These are phyloP conservation scores for Amitus sp. DNA, from an alignment of 2,888 invertebrate genomes.

Conservation along the genomic window DNA sequence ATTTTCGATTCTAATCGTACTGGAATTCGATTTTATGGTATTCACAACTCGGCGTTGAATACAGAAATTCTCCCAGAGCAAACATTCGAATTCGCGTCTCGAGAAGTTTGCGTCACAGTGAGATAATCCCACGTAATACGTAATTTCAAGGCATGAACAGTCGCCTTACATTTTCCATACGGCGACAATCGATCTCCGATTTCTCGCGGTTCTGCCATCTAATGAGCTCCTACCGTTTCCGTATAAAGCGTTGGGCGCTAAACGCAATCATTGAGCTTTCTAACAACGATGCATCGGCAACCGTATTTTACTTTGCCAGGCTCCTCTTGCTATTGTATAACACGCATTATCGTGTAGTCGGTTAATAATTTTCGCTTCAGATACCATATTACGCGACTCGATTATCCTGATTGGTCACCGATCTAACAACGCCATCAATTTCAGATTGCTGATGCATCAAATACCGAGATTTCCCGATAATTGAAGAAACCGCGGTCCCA, in stretches of 20 bases:
- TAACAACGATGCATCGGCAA: conserved; percentile 33
- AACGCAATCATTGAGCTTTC: conserved; percentile 21
- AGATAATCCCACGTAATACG: conserved; percentile 1
- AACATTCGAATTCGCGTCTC: not conserved
- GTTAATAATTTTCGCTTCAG: conserved; percentile 34
- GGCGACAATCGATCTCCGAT: conserved; percentile 1
- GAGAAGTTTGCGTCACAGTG: not conserved
- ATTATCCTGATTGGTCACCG: conserved; percentile 10
- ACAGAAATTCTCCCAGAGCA: not conserved
- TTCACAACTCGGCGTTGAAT: too few relatives aligned
- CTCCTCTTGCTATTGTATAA: conserved; percentile 27
- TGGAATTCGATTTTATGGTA: too few relatives aligned
- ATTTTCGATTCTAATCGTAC: too few relatives aligned
- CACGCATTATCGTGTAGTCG: conserved; percentile 25
- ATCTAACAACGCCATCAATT: not conserved
- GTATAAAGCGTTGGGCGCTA: conserved; percentile 10
- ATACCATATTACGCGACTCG: conserved; percentile 27
- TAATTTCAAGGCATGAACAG: conserved; percentile 1
- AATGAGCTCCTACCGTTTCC: conserved; percentile 31
- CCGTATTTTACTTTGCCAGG: conserved; percentile 19
- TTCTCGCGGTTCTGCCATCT: conserved; percentile 17
- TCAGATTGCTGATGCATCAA: not conserved
- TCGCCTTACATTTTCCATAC: not conserved
- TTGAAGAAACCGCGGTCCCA: not conserved
- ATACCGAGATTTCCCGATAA: not conserved